Evolutionary conservation across 2,888 invertebrate genomes (phyloP), one percentile per base, ranked within the genome.

Genomic region (Cyrtodaria siliqua): DNA sequence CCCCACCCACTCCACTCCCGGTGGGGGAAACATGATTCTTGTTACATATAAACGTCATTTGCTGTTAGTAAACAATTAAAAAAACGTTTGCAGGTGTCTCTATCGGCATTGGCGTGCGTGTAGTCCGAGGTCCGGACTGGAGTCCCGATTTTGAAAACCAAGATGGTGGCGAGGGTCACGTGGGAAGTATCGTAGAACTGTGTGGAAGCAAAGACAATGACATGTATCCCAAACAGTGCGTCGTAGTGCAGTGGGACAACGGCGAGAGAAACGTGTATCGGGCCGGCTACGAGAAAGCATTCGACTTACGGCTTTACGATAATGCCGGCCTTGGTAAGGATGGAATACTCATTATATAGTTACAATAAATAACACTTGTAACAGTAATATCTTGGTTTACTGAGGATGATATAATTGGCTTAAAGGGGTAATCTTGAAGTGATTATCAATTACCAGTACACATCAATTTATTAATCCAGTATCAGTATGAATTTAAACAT

Each of bases 171-270:
- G 90, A 91, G 63, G 91, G 91, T 23, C 85, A 87, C 60, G 70
- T 91, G 16, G 91, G 88, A 8, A 89, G 86, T 6, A 80, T 90
- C 1, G 96, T 97, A 27, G 87, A 87, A 38, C 75, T 89, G 1
- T 79, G 86, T 33, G 80, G 92, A 92, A 16, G 24, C 23, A 71
- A 49, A 52, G 64, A 63, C 1, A 53, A 26, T 23, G 63, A 53
- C 47, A 44, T 44, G 59, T 73, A 74, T 9, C 97, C 97, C 0
- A 96, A 96, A 88, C 96, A 96, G 91, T 97, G 97, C 12, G 97
- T 96, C 2, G 96, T 97, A 40, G 96, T 97, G 2, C 96, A 96
- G 90, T 97, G 97, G 97, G 97, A 93, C 82, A 90, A 89, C 6
- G 93, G 92, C 8, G 90, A 90, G 33, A 87, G 90, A 55, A 93